phyloP scores from a whole-genome alignment of 1,140 invertebrate species.

The Helicorthomorpha holstii region DNA sequence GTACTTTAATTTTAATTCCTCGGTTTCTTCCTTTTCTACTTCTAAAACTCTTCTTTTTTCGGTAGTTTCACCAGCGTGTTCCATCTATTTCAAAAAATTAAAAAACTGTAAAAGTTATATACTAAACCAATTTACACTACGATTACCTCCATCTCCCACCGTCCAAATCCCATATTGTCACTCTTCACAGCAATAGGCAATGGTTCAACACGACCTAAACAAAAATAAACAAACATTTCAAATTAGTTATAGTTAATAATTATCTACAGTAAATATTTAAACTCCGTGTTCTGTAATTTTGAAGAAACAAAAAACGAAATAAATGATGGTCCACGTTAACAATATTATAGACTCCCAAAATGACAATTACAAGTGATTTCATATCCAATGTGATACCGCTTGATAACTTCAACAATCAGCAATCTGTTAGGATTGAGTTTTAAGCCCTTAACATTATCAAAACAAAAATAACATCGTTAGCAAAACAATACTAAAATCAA shows the following conservation, averaged over 20 bases:
- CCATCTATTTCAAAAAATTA: conserved; percentile 10
- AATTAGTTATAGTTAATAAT: conserved; percentile 10
- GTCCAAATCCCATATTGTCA: conserved; percentile 17
- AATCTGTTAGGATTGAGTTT: too few relatives aligned
- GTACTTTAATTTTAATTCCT: conserved; percentile 16
- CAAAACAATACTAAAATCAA: too few relatives aligned
- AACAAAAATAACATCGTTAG: too few relatives aligned
- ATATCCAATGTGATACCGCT: too few relatives aligned
- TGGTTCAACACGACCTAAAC: conserved; percentile 16
- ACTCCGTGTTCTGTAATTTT: conserved; percentile 8
- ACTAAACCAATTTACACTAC: neutral
- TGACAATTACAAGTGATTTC: too few relatives aligned
- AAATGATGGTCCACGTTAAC: neutral
- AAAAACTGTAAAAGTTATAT: neutral
- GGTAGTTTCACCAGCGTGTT: conserved; percentile 17
- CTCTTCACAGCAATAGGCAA: conserved; percentile 16
- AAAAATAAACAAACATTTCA: conserved; percentile 11
- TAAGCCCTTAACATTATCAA: too few relatives aligned
- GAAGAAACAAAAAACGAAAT: conserved; percentile 8
- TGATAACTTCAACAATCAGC: too few relatives aligned
- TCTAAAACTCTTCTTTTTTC: conserved; percentile 15
- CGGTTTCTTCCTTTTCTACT: conserved; percentile 16
- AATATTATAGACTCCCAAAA: too few relatives aligned
- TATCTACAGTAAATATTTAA: conserved; percentile 9
- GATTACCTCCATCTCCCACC: conserved; percentile 17